Conservation (phyloP, 2,888 invertebrate genomes). For the Mermis nigrescens region DNA sequence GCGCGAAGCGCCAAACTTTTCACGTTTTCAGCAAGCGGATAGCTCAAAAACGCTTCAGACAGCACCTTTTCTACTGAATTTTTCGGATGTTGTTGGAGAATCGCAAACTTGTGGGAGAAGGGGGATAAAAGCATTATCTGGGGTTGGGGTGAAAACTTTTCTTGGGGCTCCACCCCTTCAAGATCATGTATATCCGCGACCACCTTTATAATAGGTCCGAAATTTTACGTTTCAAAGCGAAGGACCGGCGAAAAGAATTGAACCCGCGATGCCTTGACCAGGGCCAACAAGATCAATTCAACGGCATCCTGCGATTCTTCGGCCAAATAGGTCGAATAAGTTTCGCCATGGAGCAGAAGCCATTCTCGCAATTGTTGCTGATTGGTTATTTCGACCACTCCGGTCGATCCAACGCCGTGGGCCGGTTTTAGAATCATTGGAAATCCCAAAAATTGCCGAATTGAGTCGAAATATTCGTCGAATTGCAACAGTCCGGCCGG, state of each 20-base stretch:
- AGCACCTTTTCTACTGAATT: too few species aligned
- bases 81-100: too few species aligned
- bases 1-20: too few species aligned
- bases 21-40: too few species aligned
- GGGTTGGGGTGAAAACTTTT: too few species aligned
- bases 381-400: not conserved
- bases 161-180: too few species aligned
- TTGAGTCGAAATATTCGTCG: not conserved
- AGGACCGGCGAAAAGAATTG: conserved; percentile 1
- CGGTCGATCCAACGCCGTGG: conserved; percentile 1
- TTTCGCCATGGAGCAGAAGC: not conserved
- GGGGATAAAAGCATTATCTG: too few species aligned
- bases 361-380: not conserved
- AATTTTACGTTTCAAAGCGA: too few species aligned
- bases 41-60: too few species aligned
- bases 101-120: too few species aligned
- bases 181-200: too few species aligned
- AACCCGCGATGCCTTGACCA: not conserved
- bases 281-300: not conserved
- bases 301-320: not conserved
- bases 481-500: not conserved
- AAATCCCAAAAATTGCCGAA: not conserved
- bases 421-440: not conserved
- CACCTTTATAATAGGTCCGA: too few species aligned
- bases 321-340: not conserved